Percentiles rank a stretch among this genome's conserved stretches.
phyloP scores from a whole-genome alignment of 2,888 invertebrate species.

The Polyommatus icarus region DNA sequence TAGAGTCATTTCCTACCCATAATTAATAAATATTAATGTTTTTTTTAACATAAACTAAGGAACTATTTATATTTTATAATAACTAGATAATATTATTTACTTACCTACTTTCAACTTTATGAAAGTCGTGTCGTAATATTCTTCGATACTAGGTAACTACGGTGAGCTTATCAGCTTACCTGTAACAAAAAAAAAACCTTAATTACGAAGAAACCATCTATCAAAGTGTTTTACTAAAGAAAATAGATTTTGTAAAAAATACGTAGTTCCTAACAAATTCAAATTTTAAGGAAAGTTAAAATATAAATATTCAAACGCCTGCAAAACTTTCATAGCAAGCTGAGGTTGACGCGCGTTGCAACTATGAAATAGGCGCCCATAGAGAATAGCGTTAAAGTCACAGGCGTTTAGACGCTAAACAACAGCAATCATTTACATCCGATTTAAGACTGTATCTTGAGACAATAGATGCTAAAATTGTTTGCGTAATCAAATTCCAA shows the following conservation, averaged over 20 bases:
- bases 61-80: too few species aligned
- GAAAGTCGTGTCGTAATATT: neutral
- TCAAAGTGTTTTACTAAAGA: neutral
- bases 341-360: slow-evolving; percentile 14
- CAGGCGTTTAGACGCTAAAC: slow-evolving; percentile 14
- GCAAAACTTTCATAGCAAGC: slow-evolving; percentile 29
- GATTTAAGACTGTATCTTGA: neutral
- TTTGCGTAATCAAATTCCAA: neutral
- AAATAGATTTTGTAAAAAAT: neutral
- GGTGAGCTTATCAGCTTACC: neutral
- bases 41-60: too few species aligned
- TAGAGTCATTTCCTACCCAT: too few species aligned
- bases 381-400: slow-evolving; percentile 31
- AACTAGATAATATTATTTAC: neutral
- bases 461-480: slow-evolving; percentile 33
- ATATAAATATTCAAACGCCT: slow-evolving; percentile 30
- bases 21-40: too few species aligned
- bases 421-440: neutral
- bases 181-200: neutral
- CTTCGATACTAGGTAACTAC: neutral
- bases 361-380: slow-evolving; percentile 28
- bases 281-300: neutral
- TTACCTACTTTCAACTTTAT: neutral
- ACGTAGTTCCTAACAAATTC: neutral
- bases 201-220: neutral